These are phyloP conservation scores for Cryptoblepharus egeriae DNA, from an alignment of 2,797 vertebrate genomes.

Conservation along the genomic window DNA sequence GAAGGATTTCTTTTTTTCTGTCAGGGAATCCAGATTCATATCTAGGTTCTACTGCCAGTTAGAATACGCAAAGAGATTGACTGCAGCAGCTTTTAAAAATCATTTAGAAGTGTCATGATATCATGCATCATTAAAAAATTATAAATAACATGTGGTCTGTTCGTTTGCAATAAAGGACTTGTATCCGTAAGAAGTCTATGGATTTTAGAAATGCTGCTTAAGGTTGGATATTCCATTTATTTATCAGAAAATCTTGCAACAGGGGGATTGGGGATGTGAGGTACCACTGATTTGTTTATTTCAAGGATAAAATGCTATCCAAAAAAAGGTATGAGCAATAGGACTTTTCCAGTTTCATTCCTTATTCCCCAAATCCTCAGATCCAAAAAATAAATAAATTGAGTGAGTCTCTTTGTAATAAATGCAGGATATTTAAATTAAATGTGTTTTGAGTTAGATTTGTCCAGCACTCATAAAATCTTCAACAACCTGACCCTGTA, in stretches of 20 bases:
- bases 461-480: constrained; percentile 20
- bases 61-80: neutral
- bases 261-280: neutral
- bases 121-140: constrained; percentile 15
- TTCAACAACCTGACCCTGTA: constrained; percentile 1
- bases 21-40: neutral
- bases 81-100: constrained; percentile 33
- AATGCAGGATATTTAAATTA: neutral
- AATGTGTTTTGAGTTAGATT: neutral
- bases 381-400: neutral
- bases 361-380: constrained; percentile 4
- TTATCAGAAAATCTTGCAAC: neutral
- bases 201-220: neutral
- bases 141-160: constrained; percentile 19
- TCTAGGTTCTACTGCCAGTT: neutral
- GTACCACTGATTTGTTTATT: neutral
- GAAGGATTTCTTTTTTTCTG: neutral
- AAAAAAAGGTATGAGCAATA: too few relatives aligned
- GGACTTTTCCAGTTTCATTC: neutral
- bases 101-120: neutral
- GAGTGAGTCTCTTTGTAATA: neutral
- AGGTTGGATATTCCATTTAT: neutral
- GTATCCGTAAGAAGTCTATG: constrained; percentile 13
- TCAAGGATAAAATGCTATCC: neutral
- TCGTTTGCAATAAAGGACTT: constrained; percentile 20